Evolutionary conservation across 2,888 invertebrate genomes (phyloP).

Genomic region (Allophyes oxyacanthae): DNA sequence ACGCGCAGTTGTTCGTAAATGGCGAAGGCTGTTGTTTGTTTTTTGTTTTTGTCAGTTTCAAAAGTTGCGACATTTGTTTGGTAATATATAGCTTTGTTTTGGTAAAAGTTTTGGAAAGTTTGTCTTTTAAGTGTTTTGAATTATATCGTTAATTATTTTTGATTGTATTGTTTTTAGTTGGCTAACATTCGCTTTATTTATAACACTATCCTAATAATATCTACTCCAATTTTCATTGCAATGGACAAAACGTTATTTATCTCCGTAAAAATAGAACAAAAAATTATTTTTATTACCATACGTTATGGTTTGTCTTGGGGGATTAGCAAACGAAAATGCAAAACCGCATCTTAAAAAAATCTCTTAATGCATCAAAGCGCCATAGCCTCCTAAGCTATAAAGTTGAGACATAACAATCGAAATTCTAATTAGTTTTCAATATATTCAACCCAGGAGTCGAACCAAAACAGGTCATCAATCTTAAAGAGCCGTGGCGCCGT

Average conservation of each 20-base stretch:
- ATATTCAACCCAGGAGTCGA: conserved; percentile 70
- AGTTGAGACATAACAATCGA: conserved; percentile 57
- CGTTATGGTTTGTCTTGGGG: not conserved
- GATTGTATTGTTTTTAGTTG: too few relatives aligned
- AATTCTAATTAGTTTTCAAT: conserved; percentile 73
- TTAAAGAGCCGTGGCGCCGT: conserved; percentile 77
- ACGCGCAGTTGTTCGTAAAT: conserved; percentile 63
- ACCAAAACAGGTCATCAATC: conserved; percentile 81
- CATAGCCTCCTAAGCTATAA: conserved; percentile 32
- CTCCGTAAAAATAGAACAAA: too few relatives aligned
- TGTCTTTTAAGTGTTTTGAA: not conserved
- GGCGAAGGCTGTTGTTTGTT: conserved; percentile 66
- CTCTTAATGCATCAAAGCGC: conserved; percentile 10
- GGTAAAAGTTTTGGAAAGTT: conserved; percentile 38
- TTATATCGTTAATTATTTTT: not conserved
- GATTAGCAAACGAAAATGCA: conserved; percentile 7
- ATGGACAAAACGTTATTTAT: too few relatives aligned
- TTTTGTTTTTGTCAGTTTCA: conserved; percentile 66
- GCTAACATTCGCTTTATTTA: too few relatives aligned
- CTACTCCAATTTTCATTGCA: too few relatives aligned
- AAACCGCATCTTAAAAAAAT: not conserved
- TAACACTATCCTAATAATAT: too few relatives aligned
- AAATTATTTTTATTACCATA: too few relatives aligned
- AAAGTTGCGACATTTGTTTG: conserved; percentile 66
- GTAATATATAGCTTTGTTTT: conserved; percentile 52